A percentile compares a stretch with the other conserved stretches of the same genome.
phyloP scores from a whole-genome alignment of 2,797 vertebrate species.

The Loriculus beryllinus region DNA sequence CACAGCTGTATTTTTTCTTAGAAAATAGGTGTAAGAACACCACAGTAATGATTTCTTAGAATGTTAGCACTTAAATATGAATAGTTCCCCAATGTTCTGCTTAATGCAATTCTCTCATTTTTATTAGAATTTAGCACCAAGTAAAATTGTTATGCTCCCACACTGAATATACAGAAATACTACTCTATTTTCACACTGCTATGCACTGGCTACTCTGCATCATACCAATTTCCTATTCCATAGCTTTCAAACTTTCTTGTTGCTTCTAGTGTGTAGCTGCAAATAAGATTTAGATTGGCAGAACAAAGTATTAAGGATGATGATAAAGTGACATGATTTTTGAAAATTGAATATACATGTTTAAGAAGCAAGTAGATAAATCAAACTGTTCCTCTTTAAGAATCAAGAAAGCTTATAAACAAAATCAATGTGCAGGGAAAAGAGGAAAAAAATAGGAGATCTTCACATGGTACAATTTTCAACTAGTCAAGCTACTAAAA shows the following conservation, averaged over 20 bases:
- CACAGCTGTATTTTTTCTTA: background rate
- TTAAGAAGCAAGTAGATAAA: background rate
- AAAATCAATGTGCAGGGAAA: background rate
- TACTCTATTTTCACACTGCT: background rate
- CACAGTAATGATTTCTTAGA: background rate
- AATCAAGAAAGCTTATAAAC: background rate
- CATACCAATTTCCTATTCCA: background rate
- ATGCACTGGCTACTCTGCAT: background rate
- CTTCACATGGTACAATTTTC: background rate
- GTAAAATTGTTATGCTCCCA: background rate
- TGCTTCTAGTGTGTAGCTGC: background rate
- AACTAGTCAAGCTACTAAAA: background rate
- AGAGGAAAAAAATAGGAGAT: background rate
- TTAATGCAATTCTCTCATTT: background rate
- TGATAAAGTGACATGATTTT: background rate
- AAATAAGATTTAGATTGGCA: background rate
- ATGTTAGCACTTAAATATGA: background rate
- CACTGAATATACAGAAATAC: background rate
- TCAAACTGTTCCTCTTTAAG: background rate
- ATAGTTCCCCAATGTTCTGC: background rate
- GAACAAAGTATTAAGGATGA: background rate
- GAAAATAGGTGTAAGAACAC: background rate
- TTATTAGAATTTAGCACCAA: background rate
- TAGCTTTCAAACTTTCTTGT: background rate
- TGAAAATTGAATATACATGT: background rate